Evolutionary conservation across 2,797 vertebrate genomes (phyloP).

Genomic region (Coregonus suidteri): DNA sequence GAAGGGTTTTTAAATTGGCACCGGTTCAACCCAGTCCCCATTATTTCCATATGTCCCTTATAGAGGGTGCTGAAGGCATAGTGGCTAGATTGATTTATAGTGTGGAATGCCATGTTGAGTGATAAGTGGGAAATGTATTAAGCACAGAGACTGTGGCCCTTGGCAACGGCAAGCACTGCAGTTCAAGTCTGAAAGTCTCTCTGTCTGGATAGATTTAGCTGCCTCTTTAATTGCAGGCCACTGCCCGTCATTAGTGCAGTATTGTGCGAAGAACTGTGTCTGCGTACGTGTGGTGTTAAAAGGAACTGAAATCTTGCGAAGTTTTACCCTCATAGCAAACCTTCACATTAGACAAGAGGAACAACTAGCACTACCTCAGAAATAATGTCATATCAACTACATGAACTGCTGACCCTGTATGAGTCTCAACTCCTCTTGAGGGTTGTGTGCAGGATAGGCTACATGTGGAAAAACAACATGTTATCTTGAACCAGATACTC

Average conservation of each 20-base stretch:
- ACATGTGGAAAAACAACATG: background rate
- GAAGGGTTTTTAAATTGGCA: conserved; percentile 56
- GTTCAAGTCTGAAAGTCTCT: background rate
- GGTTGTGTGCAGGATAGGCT: background rate
- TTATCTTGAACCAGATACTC: background rate
- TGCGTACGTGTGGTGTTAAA: background rate
- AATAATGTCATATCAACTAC: background rate
- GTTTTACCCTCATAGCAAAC: too few species aligned
- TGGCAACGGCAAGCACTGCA: background rate
- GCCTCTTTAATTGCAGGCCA: background rate
- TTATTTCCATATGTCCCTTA: conserved; percentile 59
- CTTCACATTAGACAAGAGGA: too few species aligned
- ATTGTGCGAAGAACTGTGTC: too few species aligned
- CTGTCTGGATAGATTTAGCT: background rate
- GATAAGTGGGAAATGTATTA: conserved; percentile 17
- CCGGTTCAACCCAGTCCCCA: conserved; percentile 39
- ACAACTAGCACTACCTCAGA: too few species aligned
- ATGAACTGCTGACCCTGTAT: background rate
- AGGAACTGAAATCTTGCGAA: too few species aligned
- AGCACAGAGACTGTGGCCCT: background rate
- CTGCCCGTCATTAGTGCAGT: background rate
- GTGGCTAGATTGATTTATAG: conserved; percentile 35
- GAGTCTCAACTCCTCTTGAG: background rate
- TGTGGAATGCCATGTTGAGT: conserved; percentile 42
- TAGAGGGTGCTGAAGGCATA: conserved; percentile 48